Evolutionary conservation across 1,140 invertebrate genomes (phyloP).

Genomic region (Cydia fagiglandana): DNA sequence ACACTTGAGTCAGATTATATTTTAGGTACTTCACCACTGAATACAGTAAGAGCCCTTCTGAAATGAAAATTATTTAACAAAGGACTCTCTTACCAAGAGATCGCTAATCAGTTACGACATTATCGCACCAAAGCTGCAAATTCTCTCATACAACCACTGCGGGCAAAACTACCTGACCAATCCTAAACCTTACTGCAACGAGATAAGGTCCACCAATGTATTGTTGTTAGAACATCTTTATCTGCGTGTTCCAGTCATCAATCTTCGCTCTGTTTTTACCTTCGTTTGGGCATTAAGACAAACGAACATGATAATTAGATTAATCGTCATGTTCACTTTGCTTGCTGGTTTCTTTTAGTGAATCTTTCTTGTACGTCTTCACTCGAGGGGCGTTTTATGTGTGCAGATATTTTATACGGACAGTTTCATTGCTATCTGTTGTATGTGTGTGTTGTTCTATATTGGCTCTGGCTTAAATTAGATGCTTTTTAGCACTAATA

Average conservation of each 20-base stretch:
- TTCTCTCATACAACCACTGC: no score
- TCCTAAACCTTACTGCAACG: no score
- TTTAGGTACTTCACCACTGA: background rate
- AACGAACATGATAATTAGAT: conserved; percentile 21
- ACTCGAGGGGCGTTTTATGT: background rate
- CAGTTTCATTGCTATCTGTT: background rate
- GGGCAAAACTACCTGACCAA: no score
- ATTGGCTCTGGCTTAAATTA: no score
- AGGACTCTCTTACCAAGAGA: background rate
- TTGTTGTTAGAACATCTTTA: background rate
- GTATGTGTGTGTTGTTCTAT: no score
- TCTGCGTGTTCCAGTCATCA: conserved; percentile 15
- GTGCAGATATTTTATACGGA: background rate
- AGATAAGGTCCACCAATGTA: no score
- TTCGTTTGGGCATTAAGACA: background rate
- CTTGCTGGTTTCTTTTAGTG: background rate
- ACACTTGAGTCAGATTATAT: no score
- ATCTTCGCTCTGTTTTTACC: conserved; percentile 5
- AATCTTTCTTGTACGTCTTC: conserved; percentile 6
- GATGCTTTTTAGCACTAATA: no score
- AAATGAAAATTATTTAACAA: background rate
- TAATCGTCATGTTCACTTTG: conserved; percentile 11
- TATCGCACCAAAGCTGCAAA: no score
- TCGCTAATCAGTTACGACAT: background rate
- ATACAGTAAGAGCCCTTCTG: background rate